These are phyloP conservation scores for Agonum fuliginosum DNA, from an alignment of 2,888 invertebrate species.

Conservation along the genomic window DNA sequence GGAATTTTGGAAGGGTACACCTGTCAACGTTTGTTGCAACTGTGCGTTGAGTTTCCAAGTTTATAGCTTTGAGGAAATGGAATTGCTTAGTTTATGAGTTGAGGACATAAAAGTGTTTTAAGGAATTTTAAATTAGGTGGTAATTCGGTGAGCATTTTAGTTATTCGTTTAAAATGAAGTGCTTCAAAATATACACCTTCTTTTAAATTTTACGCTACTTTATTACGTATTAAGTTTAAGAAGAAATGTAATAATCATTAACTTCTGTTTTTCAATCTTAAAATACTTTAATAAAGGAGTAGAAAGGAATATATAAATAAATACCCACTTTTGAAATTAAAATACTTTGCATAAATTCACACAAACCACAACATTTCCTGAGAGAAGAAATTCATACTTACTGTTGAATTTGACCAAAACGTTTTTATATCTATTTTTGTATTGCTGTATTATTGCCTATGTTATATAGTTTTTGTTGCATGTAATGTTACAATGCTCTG, in stretches of 20 bases:
- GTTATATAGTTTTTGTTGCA: no score
- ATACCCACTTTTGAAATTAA: no score
- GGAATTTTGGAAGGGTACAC: slow-evolving; percentile 16
- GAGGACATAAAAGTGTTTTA: slow-evolving; percentile 22
- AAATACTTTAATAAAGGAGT: no score
- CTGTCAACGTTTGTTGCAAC: slow-evolving; percentile 33
- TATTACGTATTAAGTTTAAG: not conserved
- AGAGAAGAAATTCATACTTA: no score
- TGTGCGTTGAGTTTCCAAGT: slow-evolving; percentile 32
- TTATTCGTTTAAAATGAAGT: slow-evolving; percentile 24
- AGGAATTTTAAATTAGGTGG: slow-evolving; percentile 41
- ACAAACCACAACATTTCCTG: no score
- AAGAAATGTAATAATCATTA: not conserved
- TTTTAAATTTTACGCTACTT: not conserved
- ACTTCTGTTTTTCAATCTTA: no score
- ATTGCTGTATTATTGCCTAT: no score
- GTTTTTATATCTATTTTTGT: no score
- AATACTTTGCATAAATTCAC: no score
- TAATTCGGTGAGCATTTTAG: slow-evolving; percentile 33
- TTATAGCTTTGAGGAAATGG: slow-evolving; percentile 39
- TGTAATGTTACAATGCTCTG: no score
- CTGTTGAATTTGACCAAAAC: no score
- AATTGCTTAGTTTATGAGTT: slow-evolving; percentile 42
- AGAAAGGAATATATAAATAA: no score
- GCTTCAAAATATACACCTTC: slow-evolving; percentile 9